Evolutionary conservation across 2,797 vertebrate species (phyloP).

Genomic region (Fringilla coelebs): DNA sequence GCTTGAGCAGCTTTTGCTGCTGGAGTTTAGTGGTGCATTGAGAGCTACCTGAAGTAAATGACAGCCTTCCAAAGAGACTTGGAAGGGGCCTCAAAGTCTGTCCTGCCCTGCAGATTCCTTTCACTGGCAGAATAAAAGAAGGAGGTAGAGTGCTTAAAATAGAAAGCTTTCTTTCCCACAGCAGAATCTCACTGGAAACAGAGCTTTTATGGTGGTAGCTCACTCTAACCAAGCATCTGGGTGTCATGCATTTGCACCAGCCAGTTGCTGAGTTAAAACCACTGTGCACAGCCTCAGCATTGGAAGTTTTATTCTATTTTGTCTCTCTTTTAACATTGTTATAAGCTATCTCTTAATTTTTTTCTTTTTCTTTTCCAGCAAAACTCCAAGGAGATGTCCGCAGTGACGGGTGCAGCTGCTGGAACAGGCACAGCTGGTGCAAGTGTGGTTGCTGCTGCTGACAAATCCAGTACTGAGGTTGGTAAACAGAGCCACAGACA

Average conservation of each 20-base stretch:
- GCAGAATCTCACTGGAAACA: not conserved
- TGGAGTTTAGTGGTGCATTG: not conserved
- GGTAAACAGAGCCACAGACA: not conserved
- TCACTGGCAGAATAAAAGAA: not conserved
- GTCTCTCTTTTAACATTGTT: not conserved
- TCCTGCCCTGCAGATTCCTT: not conserved
- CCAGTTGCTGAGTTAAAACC: not conserved
- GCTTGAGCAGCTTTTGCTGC: not conserved
- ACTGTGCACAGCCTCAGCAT: rapidly evolving
- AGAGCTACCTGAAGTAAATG: not conserved
- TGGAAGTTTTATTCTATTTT: not conserved
- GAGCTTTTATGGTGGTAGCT: not conserved
- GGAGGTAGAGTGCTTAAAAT: not conserved
- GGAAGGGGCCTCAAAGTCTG: not conserved
- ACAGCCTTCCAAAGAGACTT: not conserved
- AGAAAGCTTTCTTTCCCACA: not conserved
- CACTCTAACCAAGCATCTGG: not conserved
- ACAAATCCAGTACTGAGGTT: conserved; percentile 50
- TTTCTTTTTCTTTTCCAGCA: not conserved
- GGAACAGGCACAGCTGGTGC: not conserved
- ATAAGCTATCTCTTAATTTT: not conserved
- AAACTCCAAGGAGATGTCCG: not conserved
- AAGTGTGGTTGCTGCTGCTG: not conserved
- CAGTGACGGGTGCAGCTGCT: not conserved
- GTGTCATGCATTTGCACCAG: not conserved